These are phyloP conservation scores for Argyra leucocephala DNA, from an alignment of 2,888 invertebrate genomes.

Conservation along the genomic window DNA sequence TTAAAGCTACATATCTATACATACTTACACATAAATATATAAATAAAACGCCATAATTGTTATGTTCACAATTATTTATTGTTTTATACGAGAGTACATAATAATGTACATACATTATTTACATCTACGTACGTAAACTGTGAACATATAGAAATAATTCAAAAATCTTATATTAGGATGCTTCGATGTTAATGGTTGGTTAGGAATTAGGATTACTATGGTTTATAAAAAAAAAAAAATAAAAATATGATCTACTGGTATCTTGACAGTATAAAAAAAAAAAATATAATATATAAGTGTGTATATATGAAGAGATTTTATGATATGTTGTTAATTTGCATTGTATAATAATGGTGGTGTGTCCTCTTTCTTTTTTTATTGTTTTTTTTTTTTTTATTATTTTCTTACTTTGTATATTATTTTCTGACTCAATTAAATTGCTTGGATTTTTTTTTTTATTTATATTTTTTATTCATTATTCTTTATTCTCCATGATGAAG, in stretches of 20 bases:
- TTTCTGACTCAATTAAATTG: not conserved
- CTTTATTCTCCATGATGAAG: no score
- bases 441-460: not conserved
- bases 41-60: not conserved
- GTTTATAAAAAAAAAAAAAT: no score
- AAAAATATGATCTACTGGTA: no score
- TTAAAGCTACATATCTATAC: not conserved
- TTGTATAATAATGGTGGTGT: no score
- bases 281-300: no score
- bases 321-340: no score
- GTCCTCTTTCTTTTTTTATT: no score
- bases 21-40: no score
- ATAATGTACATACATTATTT: not conserved
- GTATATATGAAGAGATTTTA: no score
- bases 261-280: no score
- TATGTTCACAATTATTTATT: not conserved
- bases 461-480: no score
- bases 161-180: not conserved
- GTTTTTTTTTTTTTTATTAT: no score
- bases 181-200: conserved; percentile 1
- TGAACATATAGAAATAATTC: not conserved
- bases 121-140: not conserved
- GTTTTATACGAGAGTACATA: not conserved
- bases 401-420: not conserved
- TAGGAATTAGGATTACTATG: not conserved